Evolutionary conservation across 1,140 invertebrate species (phyloP).

Genomic region (Drosophila punjabiensis): DNA sequence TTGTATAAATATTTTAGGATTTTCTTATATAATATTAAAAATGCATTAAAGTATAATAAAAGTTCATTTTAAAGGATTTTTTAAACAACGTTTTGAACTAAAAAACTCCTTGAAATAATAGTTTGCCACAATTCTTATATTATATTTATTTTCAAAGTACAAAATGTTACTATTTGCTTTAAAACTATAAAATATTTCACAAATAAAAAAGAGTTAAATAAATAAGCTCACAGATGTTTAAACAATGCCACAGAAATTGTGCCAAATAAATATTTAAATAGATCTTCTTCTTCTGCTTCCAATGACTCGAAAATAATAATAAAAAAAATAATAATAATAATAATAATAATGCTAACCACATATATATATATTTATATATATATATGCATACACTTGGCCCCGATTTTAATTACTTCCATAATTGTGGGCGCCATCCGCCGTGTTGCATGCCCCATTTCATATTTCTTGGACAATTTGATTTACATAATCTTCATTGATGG

Average conservation of each 20-base stretch:
- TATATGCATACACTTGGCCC: constrained; percentile 13
- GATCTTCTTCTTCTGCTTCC: not conserved
- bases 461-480: constrained; percentile 73
- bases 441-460: constrained; percentile 63
- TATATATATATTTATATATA: not conserved
- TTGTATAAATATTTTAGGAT: no score
- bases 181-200: not conserved
- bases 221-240: not conserved
- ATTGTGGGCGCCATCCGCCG: constrained; percentile 12
- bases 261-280: not conserved
- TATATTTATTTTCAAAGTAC: not conserved
- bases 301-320: not conserved
- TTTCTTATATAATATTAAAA: no score
- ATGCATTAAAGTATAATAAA: no score
- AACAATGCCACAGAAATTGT: not conserved
- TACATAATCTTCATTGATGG: constrained; percentile 72
- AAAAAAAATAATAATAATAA: constrained; percentile 1
- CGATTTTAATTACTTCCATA: constrained; percentile 44
- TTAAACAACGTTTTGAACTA: not conserved
- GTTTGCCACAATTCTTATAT: not conserved
- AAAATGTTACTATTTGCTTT: not conserved
- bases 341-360: not conserved
- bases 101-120: not conserved
- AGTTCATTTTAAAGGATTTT: not conserved
- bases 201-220: not conserved